Percentiles rank a stretch among this genome's conserved stretches.
Evolutionary conservation across 2,113 vertebrate genomes (phyloP).

Genomic region (Astatoreochromis straeleni): DNA sequence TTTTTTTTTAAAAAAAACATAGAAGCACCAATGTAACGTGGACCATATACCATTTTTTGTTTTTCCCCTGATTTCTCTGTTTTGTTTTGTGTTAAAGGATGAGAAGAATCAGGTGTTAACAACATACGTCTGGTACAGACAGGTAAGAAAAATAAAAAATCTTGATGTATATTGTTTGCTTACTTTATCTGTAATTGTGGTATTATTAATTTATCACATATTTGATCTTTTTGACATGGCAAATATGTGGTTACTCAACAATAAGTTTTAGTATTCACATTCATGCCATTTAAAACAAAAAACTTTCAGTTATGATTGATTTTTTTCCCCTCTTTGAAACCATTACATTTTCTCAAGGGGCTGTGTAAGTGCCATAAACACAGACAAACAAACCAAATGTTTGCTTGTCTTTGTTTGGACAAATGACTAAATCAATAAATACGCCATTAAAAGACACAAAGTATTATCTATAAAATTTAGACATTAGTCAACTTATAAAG

Average conservation of each 20-base stretch:
- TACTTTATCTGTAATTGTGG: fast-evolving
- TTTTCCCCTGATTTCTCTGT: fast-evolving
- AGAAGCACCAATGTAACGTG: neutral
- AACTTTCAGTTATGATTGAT: neutral
- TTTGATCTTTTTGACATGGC: neutral
- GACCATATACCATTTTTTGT: neutral
- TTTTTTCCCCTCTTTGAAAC: neutral
- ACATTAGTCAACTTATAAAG: neutral
- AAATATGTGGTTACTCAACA: neutral
- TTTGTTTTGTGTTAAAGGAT: slow-evolving; percentile 70
- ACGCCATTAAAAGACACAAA: neutral
- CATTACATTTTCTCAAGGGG: neutral
- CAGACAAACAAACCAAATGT: neutral
- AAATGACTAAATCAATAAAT: neutral
- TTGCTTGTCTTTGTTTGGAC: neutral
- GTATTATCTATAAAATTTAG: neutral
- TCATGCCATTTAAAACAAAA: neutral
- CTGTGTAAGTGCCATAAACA: neutral
- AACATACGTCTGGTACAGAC: slow-evolving; percentile 96
- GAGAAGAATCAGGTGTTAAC: slow-evolving; percentile 98
- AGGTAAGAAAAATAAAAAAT: slow-evolving; percentile 66
- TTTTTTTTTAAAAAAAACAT: fast-evolving
- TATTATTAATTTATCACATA: neutral
- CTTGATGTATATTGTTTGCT: neutral
- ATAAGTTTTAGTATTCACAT: neutral